phyloP scores from a whole-genome alignment of 35 echinoderm and acorn worm genomes.

The Lytechinus pictus region DNA sequence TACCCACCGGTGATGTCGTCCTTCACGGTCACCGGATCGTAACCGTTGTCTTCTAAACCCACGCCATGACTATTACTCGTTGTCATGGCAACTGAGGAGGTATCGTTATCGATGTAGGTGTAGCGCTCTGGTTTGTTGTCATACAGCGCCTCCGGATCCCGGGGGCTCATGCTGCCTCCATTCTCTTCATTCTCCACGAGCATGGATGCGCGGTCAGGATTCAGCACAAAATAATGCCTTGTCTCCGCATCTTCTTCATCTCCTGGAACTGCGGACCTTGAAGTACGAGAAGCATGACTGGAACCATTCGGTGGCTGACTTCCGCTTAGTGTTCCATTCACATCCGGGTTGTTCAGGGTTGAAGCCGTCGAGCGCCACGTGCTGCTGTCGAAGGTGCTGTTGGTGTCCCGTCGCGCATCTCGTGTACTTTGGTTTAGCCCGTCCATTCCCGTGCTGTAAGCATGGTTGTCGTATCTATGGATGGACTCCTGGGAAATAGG shows the following conservation, averaged over 20 bases:
- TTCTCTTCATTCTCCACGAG: background rate
- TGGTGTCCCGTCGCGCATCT: background rate
- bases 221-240: background rate
- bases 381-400: background rate
- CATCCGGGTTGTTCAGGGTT: background rate
- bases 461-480: background rate
- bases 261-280: background rate
- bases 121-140: background rate
- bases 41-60: background rate
- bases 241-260: background rate
- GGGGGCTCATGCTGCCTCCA: background rate
- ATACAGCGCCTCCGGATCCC: background rate
- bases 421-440: background rate
- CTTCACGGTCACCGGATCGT: constrained; percentile 14
- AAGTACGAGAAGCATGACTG: background rate
- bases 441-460: background rate
- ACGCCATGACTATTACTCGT: background rate
- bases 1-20: constrained; percentile 31
- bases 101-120: background rate
- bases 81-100: background rate
- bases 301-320: background rate
- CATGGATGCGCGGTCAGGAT: background rate
- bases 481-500: background rate
- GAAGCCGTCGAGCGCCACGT: constrained; percentile 2
- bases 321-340: background rate